Evolutionary conservation across 2,113 vertebrate species (phyloP).

Genomic region (Willisornis vidua): DNA sequence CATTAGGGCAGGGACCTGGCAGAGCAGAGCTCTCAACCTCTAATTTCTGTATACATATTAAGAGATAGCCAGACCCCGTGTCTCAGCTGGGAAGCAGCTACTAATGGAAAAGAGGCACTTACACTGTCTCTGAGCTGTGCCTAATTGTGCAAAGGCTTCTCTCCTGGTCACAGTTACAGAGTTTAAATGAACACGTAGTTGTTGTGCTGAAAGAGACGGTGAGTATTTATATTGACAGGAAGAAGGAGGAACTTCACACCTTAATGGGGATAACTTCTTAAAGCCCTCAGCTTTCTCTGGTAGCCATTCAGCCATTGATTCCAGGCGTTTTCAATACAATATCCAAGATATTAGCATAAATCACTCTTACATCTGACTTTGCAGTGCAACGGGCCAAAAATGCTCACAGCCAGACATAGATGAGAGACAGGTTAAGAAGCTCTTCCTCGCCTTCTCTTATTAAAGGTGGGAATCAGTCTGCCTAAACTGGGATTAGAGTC

Average conservation of each 20-base stretch:
- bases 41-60: slow-evolving; percentile 23
- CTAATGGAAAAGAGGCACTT: background rate
- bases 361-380: background rate
- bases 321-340: background rate
- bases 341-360: fast-evolving
- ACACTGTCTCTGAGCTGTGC: background rate
- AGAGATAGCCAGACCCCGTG: background rate
- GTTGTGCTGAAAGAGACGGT: background rate
- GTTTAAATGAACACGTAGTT: background rate
- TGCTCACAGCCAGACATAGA: fast-evolving
- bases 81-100: slow-evolving; percentile 3
- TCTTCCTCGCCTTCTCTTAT: background rate
- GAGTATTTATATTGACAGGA: background rate
- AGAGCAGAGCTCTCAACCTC: background rate
- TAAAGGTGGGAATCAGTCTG: background rate
- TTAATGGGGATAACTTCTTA: background rate
- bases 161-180: fast-evolving
- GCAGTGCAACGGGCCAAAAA: background rate
- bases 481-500: background rate
- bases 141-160: background rate
- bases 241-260: background rate
- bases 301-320: background rate
- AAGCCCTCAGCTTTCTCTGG: background rate
- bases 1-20: background rate
- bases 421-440: background rate